phyloP scores from a whole-genome alignment of 2,888 invertebrate genomes.

The Epistrophe eligans region DNA sequence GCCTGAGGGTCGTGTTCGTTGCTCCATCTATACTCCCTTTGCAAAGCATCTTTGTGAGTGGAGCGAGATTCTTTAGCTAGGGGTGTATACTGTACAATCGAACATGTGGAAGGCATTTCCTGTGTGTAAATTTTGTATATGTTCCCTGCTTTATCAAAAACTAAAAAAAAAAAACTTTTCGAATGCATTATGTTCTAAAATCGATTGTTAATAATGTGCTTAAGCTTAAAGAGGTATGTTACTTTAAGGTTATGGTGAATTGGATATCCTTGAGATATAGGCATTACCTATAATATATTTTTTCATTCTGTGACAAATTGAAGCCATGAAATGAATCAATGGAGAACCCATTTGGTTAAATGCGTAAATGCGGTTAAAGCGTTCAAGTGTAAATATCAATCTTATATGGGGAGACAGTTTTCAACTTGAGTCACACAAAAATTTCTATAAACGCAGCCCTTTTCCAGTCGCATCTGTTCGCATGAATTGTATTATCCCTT shows the following conservation, averaged over 20 bases:
- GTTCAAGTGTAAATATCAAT: conserved; percentile 32
- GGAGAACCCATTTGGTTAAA: conserved; percentile 24
- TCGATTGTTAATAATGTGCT: conserved; percentile 67
- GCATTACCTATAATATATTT: conserved; percentile 16
- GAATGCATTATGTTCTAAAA: conserved; percentile 50
- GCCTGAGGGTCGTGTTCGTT: conserved; percentile 5
- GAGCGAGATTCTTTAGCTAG: conserved; percentile 48
- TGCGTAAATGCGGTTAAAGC: conserved; percentile 51
- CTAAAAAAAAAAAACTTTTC: conserved; percentile 1
- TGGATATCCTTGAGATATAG: not conserved
- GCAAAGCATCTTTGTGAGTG: conserved; percentile 3
- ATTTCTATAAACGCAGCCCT: conserved; percentile 5
- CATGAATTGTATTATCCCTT: conserved; percentile 29
- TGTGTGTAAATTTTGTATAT: conserved; percentile 3
- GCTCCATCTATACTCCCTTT: not conserved
- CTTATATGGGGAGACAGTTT: conserved; percentile 12
- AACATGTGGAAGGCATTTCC: conserved; percentile 28
- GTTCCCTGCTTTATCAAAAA: not conserved
- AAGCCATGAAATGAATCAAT: conserved; percentile 27
- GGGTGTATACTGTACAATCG: conserved; percentile 21
- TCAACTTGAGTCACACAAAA: conserved; percentile 10
- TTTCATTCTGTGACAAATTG: conserved; percentile 55
- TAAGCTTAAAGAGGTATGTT: conserved; percentile 40
- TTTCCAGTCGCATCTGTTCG: conserved; percentile 39
- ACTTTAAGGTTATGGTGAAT: conserved; percentile 17